Conservation (phyloP, 2,113 vertebrate species). For the Lampris incognitus region DNA sequence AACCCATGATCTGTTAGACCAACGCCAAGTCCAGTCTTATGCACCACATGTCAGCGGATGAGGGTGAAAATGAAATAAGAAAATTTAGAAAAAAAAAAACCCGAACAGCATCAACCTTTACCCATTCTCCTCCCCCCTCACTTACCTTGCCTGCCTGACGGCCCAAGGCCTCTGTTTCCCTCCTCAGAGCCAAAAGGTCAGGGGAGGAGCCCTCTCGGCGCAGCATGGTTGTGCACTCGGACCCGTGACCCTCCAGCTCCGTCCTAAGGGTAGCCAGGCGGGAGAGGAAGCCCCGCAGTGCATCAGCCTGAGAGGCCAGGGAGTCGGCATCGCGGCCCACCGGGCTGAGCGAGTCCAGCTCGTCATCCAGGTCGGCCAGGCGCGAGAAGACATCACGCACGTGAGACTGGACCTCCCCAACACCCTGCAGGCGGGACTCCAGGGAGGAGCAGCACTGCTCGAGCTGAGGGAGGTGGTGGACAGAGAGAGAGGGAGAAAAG, state of each 20-base stretch:
- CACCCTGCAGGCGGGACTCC: constrained; percentile 93
- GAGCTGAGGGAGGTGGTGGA: constrained; percentile 64
- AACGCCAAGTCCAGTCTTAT: no score
- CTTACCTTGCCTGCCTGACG: constrained; percentile 93
- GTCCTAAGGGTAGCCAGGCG: constrained; percentile 84
- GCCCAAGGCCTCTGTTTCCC: constrained; percentile 92
- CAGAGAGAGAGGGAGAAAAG: background rate
- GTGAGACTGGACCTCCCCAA: constrained; percentile 89
- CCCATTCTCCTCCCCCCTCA: constrained; percentile 61
- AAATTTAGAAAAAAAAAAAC: no score
- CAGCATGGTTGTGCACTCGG: constrained; percentile 90
- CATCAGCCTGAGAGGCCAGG: constrained; percentile 93
- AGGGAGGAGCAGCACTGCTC: constrained; percentile 86
- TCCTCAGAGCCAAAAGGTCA: constrained; percentile 90
- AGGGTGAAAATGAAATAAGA: no score
- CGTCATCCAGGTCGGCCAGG: constrained; percentile 93
- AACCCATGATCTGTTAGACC: no score
- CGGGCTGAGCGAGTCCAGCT: constrained; percentile 92
- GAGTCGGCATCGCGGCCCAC: constrained; percentile 91
- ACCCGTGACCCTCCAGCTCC: constrained; percentile 87
- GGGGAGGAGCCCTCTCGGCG: constrained; percentile 91
- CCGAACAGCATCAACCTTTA: no score
- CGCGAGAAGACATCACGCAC: constrained; percentile 96
- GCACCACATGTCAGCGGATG: no score
- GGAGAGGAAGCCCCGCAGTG: constrained; percentile 85